Base-by-base conservation (phyloP, 2,888 invertebrate genomes). In the Gymnosoma rotundatum region DNA sequence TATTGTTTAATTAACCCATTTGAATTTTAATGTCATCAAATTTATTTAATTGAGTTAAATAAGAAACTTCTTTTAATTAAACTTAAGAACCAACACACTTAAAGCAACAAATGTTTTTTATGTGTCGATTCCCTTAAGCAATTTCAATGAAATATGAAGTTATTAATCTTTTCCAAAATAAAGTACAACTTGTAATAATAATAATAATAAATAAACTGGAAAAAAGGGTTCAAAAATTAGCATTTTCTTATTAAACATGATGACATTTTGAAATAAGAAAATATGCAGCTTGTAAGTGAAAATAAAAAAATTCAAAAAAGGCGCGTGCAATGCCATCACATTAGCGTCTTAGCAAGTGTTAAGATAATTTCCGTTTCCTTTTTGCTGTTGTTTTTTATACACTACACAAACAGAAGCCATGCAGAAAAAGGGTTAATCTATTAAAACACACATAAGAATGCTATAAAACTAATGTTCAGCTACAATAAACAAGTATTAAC, bases 291-390 rank as follows among this genome's bases (percentile, higher is more conserved):
- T 18, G 2, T 8, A 54, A 58, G 4, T 42, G 8, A 64, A 52
- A n/a, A 6, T 25, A 9, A 25, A 45, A 54, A 45, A 36, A 74
- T 56, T 45, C 63, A 45, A 32, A 56, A 60, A 61, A 70, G 84
- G 70, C 81, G 84, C 81, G 84, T 84, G 84, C 81, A 70, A 54
- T 50, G 48, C 50, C 48, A 66, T 56, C 70, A 73, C 70, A 84
- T 81, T 81, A 81, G 78, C 84, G 78, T 81, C 84, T 84, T 84
- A 84, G 78, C 84, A 84, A 84, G 81, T 84, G 84, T 84, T 78
- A 54, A 84, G 78, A 84, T 81, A 84, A 84, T 84, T 78, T 84
- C 84, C 84, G 84, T 81, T 84, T 81, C 81, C 81, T 78, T 84
- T 74, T 10, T 58, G 18, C 36, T 64, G 42, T 12, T 70, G 16